Evolutionary conservation across 2,113 vertebrate genomes (phyloP).

Genomic region (Pitta sordida): DNA sequence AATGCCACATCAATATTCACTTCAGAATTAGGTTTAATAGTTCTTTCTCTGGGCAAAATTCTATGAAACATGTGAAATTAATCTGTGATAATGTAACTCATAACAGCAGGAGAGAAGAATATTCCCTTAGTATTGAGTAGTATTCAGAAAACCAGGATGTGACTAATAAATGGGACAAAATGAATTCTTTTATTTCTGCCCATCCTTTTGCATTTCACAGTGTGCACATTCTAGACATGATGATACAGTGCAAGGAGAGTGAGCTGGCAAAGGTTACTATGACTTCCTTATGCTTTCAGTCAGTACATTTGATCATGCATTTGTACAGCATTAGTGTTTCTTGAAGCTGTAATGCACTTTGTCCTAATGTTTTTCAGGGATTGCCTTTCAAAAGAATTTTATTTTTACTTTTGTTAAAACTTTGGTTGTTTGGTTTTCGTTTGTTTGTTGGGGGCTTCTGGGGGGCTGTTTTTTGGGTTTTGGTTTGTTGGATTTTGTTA

Average conservation of each 20-base stretch:
- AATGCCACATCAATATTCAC: conserved; percentile 45
- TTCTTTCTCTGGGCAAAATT: not conserved
- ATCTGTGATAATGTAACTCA: conserved; percentile 26
- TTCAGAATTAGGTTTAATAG: conserved; percentile 36
- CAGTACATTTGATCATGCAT: not conserved
- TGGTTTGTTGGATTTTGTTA: not conserved
- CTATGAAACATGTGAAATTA: conserved; percentile 29
- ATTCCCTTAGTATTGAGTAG: not conserved
- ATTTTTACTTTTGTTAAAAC: not conserved
- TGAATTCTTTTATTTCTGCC: not conserved
- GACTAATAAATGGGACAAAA: not conserved
- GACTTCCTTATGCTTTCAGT: not conserved
- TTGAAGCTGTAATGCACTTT: not conserved
- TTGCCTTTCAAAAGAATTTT: not conserved
- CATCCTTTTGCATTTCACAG: not conserved
- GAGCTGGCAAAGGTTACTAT: not conserved
- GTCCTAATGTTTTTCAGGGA: not conserved
- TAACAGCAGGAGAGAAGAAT: not conserved
- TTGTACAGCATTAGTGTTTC: not conserved
- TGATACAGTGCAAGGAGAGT: not conserved
- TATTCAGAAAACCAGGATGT: conserved; percentile 23
- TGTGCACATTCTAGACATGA: not conserved
- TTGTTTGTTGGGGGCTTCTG: not conserved
- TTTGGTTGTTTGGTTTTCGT: not conserved
- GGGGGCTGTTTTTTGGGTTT: not conserved